Conservation (phyloP, 2,888 invertebrate genomes). For the Agapetus fuscipes region DNA sequence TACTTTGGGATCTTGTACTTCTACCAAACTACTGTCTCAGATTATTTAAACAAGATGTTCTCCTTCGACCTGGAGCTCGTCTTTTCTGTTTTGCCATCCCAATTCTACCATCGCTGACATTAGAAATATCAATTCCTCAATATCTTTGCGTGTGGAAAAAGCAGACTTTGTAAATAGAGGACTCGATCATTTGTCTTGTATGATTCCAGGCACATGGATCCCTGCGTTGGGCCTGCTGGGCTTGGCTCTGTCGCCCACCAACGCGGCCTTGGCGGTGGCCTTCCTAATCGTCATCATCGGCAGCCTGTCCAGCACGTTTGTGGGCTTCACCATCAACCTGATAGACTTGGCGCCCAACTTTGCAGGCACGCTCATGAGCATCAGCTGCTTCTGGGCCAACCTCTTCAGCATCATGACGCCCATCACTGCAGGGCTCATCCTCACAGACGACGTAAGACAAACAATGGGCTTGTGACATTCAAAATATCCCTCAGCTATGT, state of each 20-base stretch:
- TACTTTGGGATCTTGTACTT: no score
- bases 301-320: constrained; percentile 50
- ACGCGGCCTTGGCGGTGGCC: constrained; percentile 41
- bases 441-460: constrained; percentile 54
- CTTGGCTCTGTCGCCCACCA: constrained; percentile 42
- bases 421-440: constrained; percentile 55
- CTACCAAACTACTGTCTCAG: no score
- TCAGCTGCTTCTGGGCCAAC: constrained; percentile 68
- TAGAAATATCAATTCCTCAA: no score
- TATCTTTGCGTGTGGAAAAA: no score
- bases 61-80: no score
- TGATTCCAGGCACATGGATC: constrained; percentile 39
- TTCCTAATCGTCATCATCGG: constrained; percentile 52
- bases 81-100: no score
- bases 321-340: constrained; percentile 62
- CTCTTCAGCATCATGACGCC: constrained; percentile 65
- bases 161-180: no score
- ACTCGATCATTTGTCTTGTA: not conserved
- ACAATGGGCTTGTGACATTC: constrained; percentile 28
- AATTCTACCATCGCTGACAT: no score
- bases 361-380: constrained; percentile 73
- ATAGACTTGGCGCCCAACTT: constrained; percentile 76
- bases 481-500: no score
- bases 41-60: no score
- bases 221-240: constrained; percentile 48